A percentile compares a stretch with the other conserved stretches of the same genome.
Conservation (phyloP, 2,888 invertebrate genomes). For the Ischnura elegans region DNA sequence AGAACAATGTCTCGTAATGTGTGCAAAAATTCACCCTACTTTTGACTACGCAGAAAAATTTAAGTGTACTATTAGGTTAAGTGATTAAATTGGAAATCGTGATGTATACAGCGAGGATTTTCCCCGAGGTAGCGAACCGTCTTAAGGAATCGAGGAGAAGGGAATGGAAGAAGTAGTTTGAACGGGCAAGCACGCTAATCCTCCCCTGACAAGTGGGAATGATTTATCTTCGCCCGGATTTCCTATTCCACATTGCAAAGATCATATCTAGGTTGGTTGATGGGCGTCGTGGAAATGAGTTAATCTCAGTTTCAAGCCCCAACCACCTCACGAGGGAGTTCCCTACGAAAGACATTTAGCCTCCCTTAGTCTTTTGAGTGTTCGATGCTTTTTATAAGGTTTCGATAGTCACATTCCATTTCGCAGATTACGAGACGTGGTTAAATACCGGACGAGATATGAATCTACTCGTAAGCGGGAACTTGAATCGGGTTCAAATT, state of each 20-base stretch:
- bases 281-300: not conserved
- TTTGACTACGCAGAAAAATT: no score
- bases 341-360: not conserved
- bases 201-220: not conserved
- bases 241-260: slow-evolving; percentile 8
- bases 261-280: slow-evolving; percentile 13
- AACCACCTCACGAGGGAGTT: not conserved
- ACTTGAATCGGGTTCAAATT: no score
- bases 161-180: slow-evolving; percentile 2
- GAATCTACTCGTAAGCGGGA: no score
- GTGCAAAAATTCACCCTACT: no score
- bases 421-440: not conserved
- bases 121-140: no score
- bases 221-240: slow-evolving; percentile 2
- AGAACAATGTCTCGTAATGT: no score
- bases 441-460: no score
- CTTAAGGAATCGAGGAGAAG: no score
- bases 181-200: slow-evolving; percentile 20
- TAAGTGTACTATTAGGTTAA: no score
- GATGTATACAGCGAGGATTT: no score
- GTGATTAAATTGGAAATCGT: no score
- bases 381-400: not conserved
- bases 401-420: not conserved
- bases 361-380: not conserved
- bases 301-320: not conserved